Evolutionary conservation across 1,140 invertebrate species (phyloP).

Genomic region (Nomia melanderi): DNA sequence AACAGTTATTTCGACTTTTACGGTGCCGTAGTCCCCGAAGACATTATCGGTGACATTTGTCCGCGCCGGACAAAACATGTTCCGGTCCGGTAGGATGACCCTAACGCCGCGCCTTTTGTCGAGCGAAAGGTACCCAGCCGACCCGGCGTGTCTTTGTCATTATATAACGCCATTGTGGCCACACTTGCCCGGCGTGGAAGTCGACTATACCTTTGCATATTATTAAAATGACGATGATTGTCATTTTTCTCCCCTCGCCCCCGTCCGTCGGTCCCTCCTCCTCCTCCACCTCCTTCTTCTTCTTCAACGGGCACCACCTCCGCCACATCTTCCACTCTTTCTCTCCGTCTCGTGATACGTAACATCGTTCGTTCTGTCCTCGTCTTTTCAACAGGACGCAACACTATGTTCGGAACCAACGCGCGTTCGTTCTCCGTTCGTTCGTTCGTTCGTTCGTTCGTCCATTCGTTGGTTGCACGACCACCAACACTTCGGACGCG

Average conservation of each 20-base stretch:
- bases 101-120: constrained; percentile 81
- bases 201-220: constrained; percentile 72
- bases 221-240: constrained; percentile 81
- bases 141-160: constrained; percentile 80
- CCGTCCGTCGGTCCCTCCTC: constrained; percentile 46
- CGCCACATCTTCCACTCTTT: background rate
- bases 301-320: constrained; percentile 30
- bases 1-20: constrained; percentile 75
- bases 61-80: constrained; percentile 80
- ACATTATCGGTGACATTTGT: constrained; percentile 77
- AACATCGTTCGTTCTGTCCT: too few species aligned
- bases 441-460: background rate
- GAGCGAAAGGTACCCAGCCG: constrained; percentile 78
- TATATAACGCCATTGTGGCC: constrained; percentile 82
- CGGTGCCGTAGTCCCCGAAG: constrained; percentile 62
- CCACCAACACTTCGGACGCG: constrained; percentile 32
- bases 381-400: too few species aligned
- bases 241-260: constrained; percentile 77
- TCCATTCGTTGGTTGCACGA: constrained; percentile 14
- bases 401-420: background rate
- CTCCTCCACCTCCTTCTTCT: constrained; percentile 40
- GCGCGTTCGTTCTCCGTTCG: background rate
- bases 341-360: background rate
- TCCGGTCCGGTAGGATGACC: constrained; percentile 81
- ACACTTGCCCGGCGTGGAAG: constrained; percentile 79